A percentile compares a stretch with the other conserved stretches of the same genome.
These are phyloP conservation scores for Halictus quadricinctus DNA, from an alignment of 2,888 invertebrate species.

Conservation along the genomic window DNA sequence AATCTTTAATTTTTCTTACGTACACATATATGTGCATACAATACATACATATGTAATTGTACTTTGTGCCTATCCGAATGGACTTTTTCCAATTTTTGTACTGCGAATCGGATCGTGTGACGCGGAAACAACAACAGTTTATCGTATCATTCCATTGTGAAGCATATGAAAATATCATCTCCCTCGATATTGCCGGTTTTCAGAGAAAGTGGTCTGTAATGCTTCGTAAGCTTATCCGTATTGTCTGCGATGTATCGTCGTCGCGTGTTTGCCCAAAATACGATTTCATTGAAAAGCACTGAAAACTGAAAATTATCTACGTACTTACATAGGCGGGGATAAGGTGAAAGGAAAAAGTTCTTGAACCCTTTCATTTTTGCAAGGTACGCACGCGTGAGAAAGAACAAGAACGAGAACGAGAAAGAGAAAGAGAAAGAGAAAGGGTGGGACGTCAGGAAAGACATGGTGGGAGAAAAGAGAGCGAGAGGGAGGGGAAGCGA, in stretches of 20 bases:
- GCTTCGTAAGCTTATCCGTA: neutral
- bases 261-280: neutral
- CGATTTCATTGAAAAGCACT: neutral
- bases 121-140: neutral
- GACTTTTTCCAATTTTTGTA: too few relatives aligned
- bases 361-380: conserved; percentile 29
- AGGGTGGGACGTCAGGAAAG: neutral
- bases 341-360: conserved; percentile 34
- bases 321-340: neutral
- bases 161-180: neutral
- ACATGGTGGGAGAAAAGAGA: neutral
- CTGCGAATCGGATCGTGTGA: too few relatives aligned
- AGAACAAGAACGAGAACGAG: conserved; percentile 3
- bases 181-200: conserved; percentile 6
- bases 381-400: conserved; percentile 12
- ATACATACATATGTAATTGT: too few relatives aligned
- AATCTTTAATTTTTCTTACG: too few relatives aligned
- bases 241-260: neutral
- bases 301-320: conserved; percentile 6
- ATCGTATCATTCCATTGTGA: neutral
- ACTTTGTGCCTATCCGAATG: too few relatives aligned
- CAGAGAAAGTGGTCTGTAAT: neutral
- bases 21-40: too few relatives aligned
- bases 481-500: conserved; percentile 18
- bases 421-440: neutral